Evolutionary conservation across 1,140 invertebrate species (phyloP).

Genomic region (Plectus sambesii): DNA sequence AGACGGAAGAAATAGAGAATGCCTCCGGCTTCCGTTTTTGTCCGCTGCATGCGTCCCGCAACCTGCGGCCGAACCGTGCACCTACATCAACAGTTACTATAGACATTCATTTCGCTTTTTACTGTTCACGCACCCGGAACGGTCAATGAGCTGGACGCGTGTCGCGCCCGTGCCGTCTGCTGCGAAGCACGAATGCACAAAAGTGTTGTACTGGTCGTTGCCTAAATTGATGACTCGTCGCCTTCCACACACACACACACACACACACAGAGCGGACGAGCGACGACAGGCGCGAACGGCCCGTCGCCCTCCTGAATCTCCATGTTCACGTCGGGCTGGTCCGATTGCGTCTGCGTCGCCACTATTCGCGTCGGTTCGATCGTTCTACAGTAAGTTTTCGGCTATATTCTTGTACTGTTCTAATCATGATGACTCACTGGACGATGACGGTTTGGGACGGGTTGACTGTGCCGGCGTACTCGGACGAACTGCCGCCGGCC

Average conservation of each 20-base stretch:
- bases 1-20: slow-evolving; percentile 36
- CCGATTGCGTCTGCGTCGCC: no score
- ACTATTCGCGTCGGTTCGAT: no score
- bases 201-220: slow-evolving; percentile 36
- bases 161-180: slow-evolving; percentile 33
- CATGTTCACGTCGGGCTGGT: slow-evolving; percentile 16
- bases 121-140: slow-evolving; percentile 20
- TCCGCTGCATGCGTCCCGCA: slow-evolving; percentile 25
- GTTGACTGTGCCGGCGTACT: background rate
- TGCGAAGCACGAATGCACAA: slow-evolving; percentile 40
- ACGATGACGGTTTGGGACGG: background rate
- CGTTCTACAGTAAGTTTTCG: no score
- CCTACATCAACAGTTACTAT: slow-evolving; percentile 21
- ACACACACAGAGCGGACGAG: slow-evolving; percentile 29
- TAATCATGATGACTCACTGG: background rate
- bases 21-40: slow-evolving; percentile 13
- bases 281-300: slow-evolving; percentile 19
- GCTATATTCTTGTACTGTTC: no score
- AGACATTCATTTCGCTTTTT: slow-evolving; percentile 4
- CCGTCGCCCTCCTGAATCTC: slow-evolving; percentile 25
- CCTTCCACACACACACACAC: no score
- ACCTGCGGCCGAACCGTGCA: slow-evolving; percentile 31
- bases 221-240: no score
- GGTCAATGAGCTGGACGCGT: slow-evolving; percentile 31
- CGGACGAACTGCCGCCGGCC: slow-evolving; percentile 5